These are phyloP conservation scores for Noctua janthe DNA, from an alignment of 2,888 invertebrate species.

Conservation along the genomic window DNA sequence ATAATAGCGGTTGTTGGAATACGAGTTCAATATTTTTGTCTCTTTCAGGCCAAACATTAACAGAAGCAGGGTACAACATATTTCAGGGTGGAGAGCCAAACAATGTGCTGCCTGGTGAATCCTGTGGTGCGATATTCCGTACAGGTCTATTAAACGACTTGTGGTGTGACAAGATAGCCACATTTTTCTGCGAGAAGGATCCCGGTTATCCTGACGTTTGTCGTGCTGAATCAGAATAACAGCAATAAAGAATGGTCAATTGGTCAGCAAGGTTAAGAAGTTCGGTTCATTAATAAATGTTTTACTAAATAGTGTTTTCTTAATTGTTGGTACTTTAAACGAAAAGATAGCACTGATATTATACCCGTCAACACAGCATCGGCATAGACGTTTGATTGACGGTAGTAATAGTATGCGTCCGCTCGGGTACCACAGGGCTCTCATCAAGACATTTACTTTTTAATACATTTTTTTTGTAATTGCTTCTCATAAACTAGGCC, in stretches of 20 bases:
- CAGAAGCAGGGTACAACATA: slow-evolving; percentile 18
- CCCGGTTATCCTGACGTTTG: background rate
- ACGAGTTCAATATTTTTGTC: background rate
- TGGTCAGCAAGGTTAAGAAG: background rate
- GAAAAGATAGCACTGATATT: too few species aligned
- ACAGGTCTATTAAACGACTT: background rate
- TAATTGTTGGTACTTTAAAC: too few species aligned
- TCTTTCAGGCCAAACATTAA: slow-evolving; percentile 26
- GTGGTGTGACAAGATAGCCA: background rate
- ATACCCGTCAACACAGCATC: background rate
- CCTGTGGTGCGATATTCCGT: background rate
- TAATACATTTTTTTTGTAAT: background rate
- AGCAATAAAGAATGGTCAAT: background rate
- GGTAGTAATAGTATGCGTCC: background rate
- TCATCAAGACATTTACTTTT: too few species aligned
- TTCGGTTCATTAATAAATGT: too few species aligned
- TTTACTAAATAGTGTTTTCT: too few species aligned
- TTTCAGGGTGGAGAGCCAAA: slow-evolving; percentile 14
- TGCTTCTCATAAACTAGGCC: background rate
- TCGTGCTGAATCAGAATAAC: background rate
- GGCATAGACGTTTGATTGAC: background rate
- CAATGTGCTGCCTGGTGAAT: background rate
- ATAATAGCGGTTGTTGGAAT: background rate
- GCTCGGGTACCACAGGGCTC: background rate
- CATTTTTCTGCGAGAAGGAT: slow-evolving; percentile 30